A percentile compares a stretch with the other conserved stretches of the same genome.
These are phyloP conservation scores for Urocitellus parryii DNA, from an alignment of 2,113 vertebrate species.

Conservation along the genomic window DNA sequence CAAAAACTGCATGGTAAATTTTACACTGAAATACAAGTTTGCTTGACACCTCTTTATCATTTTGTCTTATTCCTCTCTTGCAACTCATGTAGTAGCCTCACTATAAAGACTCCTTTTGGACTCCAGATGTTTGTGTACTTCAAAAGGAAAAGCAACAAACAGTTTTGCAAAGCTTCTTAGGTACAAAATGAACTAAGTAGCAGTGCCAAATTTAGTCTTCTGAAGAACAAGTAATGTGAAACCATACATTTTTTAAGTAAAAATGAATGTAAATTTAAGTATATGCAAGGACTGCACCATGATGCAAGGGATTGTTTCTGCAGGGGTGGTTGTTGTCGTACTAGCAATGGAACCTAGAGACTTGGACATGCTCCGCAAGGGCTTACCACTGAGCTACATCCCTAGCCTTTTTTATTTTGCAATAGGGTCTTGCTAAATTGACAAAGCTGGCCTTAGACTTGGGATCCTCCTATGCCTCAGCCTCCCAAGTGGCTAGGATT, in stretches of 20 bases:
- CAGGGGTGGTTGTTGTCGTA: no score
- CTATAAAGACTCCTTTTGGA: neutral
- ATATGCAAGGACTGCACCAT: neutral
- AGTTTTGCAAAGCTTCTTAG: neutral
- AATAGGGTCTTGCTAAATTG: no score
- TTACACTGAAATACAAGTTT: neutral
- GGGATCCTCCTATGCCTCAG: no score
- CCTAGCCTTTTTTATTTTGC: no score
- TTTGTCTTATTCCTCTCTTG: neutral
- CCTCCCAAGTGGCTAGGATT: no score
- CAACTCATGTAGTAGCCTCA: neutral
- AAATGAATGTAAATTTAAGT: neutral
- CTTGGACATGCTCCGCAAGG: no score
- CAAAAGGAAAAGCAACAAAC: neutral
- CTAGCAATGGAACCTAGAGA: no score
- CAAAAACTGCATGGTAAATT: slow-evolving; percentile 60
- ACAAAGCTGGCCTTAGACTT: no score
- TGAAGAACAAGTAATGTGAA: slow-evolving; percentile 47
- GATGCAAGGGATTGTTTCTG: neutral
- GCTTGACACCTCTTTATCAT: slow-evolving; percentile 31
- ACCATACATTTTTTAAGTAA: neutral
- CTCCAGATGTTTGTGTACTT: neutral
- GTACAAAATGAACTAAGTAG: neutral
- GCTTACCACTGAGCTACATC: no score
- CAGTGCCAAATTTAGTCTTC: neutral